Evolutionary conservation across 2,113 vertebrate species (phyloP).

Genomic region (Anoura caudifer): DNA sequence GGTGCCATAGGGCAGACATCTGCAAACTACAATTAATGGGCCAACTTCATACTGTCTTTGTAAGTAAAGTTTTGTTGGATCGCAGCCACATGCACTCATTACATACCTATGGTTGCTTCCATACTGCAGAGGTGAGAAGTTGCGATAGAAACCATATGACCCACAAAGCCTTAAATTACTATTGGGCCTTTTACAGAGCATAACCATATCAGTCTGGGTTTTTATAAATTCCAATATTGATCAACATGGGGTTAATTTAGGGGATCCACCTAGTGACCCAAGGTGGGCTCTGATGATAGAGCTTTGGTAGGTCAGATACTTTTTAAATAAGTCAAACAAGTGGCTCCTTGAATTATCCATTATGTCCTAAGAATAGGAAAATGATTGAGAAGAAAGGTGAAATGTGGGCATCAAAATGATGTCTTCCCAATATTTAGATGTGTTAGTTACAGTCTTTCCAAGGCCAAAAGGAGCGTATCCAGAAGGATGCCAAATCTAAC

Average conservation of each 20-base stretch:
- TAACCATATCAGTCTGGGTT: not conserved
- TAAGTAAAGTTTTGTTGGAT: conserved; percentile 24
- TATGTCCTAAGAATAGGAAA: not conserved
- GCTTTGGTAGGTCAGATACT: not conserved
- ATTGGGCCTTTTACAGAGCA: not conserved
- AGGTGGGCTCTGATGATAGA: not conserved
- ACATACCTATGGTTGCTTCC: not conserved
- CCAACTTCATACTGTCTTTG: not conserved
- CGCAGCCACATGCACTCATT: not conserved
- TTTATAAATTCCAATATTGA: not conserved
- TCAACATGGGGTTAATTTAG: not conserved
- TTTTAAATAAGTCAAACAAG: not conserved
- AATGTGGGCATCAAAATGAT: not conserved
- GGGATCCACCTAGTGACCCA: not conserved
- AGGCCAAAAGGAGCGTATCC: not conserved
- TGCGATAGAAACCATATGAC: not conserved
- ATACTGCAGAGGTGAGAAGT: not conserved
- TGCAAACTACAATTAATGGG: not conserved
- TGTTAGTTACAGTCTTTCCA: not conserved
- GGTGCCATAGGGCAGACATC: not conserved
- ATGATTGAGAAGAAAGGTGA: not conserved
- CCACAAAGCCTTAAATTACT: conserved; percentile 28
- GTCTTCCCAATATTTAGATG: not conserved
- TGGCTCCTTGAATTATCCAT: not conserved
- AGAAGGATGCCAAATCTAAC: not conserved